These are phyloP conservation scores for Trichonephila inaurata DNA, from an alignment of 1,140 invertebrate genomes.

Conservation along the genomic window DNA sequence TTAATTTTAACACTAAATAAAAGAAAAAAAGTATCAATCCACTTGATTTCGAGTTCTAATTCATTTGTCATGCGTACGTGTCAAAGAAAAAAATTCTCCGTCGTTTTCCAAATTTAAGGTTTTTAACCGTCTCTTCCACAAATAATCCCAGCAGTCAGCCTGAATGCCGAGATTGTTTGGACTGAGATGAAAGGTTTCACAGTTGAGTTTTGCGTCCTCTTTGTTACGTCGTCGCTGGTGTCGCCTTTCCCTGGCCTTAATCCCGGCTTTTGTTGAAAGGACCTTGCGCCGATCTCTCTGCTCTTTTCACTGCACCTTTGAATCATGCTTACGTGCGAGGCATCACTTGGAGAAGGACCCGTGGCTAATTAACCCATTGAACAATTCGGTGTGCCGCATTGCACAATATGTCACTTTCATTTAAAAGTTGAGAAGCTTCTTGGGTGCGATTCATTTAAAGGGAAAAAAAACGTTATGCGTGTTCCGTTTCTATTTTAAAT, in stretches of 20 bases:
- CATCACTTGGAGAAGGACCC: background rate
- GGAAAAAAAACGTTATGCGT: too few species aligned
- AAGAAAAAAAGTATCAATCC: too few species aligned
- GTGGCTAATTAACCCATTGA: background rate
- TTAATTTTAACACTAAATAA: too few species aligned
- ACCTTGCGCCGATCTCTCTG: conserved; percentile 51
- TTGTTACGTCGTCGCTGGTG: conserved; percentile 47
- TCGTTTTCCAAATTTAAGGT: background rate
- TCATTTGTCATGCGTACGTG: too few species aligned
- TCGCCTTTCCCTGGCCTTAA: conserved; percentile 70
- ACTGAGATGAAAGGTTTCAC: background rate
- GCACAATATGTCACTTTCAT: background rate
- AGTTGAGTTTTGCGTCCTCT: conserved; percentile 11
- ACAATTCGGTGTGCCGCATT: background rate
- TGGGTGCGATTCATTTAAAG: background rate
- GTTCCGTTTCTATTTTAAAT: too few species aligned
- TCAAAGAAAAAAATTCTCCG: too few species aligned
- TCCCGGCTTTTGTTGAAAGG: conserved; percentile 71
- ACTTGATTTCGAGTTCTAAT: too few species aligned
- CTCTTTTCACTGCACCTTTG: background rate
- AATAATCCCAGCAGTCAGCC: background rate
- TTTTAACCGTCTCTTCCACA: background rate
- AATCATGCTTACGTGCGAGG: background rate
- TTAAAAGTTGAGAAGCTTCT: background rate
- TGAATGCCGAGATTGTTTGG: conserved; percentile 30